Percentiles rank a stretch among this genome's conserved stretches.
phyloP scores from a whole-genome alignment of 1,140 invertebrate species.

The Hermetia illucens region DNA sequence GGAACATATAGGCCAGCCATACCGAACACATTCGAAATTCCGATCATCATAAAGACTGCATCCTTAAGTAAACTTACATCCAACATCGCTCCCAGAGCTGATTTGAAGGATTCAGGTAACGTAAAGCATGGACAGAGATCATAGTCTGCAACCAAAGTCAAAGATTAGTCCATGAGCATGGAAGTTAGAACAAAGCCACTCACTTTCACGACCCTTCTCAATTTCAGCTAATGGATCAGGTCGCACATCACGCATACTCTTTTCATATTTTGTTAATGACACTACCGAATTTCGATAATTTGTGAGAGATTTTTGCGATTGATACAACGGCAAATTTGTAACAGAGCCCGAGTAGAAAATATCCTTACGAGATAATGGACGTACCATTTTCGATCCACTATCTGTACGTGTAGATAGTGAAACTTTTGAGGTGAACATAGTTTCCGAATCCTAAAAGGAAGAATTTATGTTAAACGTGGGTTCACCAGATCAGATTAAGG shows the following conservation, averaged over 20 bases:
- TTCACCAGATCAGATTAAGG: no score
- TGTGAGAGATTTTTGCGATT: constrained; percentile 81
- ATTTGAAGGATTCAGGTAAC: constrained; percentile 65
- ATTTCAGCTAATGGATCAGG: constrained; percentile 35
- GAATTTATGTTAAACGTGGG: constrained; percentile 3
- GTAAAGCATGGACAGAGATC: constrained; percentile 64
- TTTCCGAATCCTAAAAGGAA: constrained; percentile 1
- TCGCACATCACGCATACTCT: constrained; percentile 38
- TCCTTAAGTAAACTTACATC: constrained; percentile 81
- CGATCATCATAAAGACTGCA: constrained; percentile 84
- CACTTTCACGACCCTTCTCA: constrained; percentile 52
- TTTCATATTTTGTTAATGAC: constrained; percentile 52
- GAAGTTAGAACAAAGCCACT: constrained; percentile 32
- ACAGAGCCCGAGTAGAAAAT: constrained; percentile 97
- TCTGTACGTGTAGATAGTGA: constrained; percentile 26
- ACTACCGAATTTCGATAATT: constrained; percentile 74
- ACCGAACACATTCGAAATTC: constrained; percentile 87
- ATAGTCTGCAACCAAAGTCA: constrained; percentile 35
- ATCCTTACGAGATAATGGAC: constrained; percentile 90
- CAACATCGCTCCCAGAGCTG: constrained; percentile 80
- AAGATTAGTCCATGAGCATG: background rate
- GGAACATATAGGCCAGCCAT: constrained; percentile 86
- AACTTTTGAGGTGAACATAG: constrained; percentile 29
- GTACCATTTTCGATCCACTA: constrained; percentile 45
- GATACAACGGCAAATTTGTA: constrained; percentile 78